Base-by-base conservation (phyloP, 2,797 vertebrate species). In the Leptatherina wallacei region DNA sequence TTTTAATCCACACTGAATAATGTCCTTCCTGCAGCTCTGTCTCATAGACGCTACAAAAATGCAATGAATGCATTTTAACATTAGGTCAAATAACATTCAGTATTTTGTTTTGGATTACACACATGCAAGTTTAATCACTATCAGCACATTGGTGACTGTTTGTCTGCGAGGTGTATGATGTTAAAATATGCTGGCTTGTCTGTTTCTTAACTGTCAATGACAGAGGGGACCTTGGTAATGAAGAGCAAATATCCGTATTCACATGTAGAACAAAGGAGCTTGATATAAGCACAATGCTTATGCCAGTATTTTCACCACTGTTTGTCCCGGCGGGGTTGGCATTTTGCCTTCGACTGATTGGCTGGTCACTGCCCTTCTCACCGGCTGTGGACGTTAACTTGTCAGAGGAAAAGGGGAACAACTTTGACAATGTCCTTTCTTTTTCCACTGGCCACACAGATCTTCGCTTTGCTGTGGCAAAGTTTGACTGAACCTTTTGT, bases 401-500 rank as follows among this genome's bases (percentile, higher is more conserved):
- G 90, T 88, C 87, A 87, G 78, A 88, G 44, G 49, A 58, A 85
- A 73, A 84, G 71, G 78, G 64, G 57, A 84, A 72, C 80, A 88
- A 90, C 86, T 91, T 91, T 87, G 79, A 87, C 76, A 61, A 73
- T 56, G 90, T 85, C 88, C 85, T 93, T 90, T 86, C 73, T 71
- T 83, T 77, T 75, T 80, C 18, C 33, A 73, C 78, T 84, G 57
- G 76, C 83, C 73, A 70, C 63, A 75, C 80, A 80, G 78, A 90
- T 92, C 85, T 90, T 85, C 82, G 70, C 86, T 84, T 83, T 63
- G 87, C 86, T 62, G 85, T 77, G 91, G 85, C 85, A 92, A 95
- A 93, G 92, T 95, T 94, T 86, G 91, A 92, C 87, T 87, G 84
- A 93, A 92, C 88, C 93, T 88, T 94, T 93, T 93, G 91, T 92